Evolutionary conservation across 2,888 invertebrate species (phyloP).

Genomic region (Nomada fucata): DNA sequence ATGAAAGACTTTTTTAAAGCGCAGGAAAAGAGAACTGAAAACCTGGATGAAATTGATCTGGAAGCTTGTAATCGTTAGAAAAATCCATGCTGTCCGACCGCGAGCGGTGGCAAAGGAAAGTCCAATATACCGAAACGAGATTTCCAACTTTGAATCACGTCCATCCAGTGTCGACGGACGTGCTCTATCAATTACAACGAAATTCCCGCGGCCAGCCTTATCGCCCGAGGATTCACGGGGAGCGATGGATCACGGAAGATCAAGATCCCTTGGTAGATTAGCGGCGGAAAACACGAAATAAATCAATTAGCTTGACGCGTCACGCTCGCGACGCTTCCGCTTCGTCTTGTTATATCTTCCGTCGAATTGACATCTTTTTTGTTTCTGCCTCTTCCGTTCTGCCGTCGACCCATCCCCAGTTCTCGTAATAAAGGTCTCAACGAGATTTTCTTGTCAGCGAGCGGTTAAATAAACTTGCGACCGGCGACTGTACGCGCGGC

Average conservation of each 20-base stretch:
- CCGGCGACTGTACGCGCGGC: constrained; percentile 47
- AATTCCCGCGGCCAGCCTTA: constrained; percentile 23
- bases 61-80: neutral
- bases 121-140: constrained; percentile 9
- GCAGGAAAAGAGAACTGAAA: no score
- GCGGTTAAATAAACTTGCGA: constrained; percentile 71
- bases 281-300: constrained; percentile 54
- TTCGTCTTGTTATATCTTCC: constrained; percentile 59
- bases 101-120: neutral
- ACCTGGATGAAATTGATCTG: no score
- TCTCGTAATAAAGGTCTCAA: constrained; percentile 66
- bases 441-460: constrained; percentile 72
- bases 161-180: constrained; percentile 2
- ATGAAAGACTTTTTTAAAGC: no score
- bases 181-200: constrained; percentile 38
- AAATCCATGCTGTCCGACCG: neutral
- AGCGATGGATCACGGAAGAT: constrained; percentile 39
- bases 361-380: constrained; percentile 58
- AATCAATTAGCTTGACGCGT: constrained; percentile 66
- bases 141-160: constrained; percentile 2
- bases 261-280: constrained; percentile 52
- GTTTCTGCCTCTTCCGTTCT: constrained; percentile 9
- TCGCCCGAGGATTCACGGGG: constrained; percentile 18
- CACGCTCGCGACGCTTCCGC: constrained; percentile 40
- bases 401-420: constrained; percentile 20